Base-by-base conservation (phyloP, 2,797 vertebrate species). In the Syndactyla subalaris region DNA sequence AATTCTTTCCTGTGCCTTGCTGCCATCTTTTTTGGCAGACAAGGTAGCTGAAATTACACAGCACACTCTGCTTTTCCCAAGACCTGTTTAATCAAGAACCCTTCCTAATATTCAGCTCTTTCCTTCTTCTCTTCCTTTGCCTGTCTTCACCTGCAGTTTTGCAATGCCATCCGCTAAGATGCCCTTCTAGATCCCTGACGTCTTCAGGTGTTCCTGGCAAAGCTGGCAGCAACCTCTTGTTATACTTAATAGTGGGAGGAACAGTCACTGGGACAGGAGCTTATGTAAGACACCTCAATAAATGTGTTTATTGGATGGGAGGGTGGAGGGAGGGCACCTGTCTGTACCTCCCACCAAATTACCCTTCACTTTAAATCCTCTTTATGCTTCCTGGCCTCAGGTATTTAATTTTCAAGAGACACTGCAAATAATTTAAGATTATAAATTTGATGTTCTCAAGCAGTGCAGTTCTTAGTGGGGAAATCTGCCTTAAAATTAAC, bases 171-270 rank as follows among this genome's bases (percentile, higher is more conserved):
- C 97, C 94, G 59, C 97, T 98, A 90, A 92, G 97, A 85, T 85
- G 91, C 79, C 95, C 97, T 93, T 98, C 98, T 93, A 98, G 94
- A 96, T 97, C 98, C 77, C 98, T 98, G 96, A 98, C 96, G 96
- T 99, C 99, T 85, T 96, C 98, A 26, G 98, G 98, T 91, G 97
- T 98, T 73, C 93, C 97, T 83, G 98, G 98, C 67, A 98, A 98
- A 90, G 98, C 98, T 58, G 91, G 97, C 68, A 98, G 98, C 85
- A 99, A 98, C 93, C 94, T 98, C 43, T 78, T 98, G 30, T 98
- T 99, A 54, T 88, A 96, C 85, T 96, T 98, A 93, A 95, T 99
- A 97, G 97, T 99, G 92, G 99, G 98, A 97, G 98, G 97, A 89
- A 84, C 98, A 68, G 97, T 94, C 95, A 72, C 98, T 71, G 98